A percentile compares a stretch with the other conserved stretches of the same genome.
phyloP scores from a whole-genome alignment of 2,113 vertebrate species.

The Thalassoma bifasciatum region DNA sequence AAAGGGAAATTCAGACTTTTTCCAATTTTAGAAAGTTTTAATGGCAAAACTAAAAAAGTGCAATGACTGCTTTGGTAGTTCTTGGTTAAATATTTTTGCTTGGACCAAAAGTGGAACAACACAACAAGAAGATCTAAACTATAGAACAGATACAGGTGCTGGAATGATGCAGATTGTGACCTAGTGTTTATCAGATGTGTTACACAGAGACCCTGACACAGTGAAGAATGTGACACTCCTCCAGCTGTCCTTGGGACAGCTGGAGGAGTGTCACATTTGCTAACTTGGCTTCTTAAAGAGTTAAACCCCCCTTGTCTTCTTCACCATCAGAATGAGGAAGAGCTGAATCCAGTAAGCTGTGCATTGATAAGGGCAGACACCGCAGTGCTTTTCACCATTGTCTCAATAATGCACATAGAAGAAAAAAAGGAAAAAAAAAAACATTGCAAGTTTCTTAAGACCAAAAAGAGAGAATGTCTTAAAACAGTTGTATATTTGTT shows the following conservation, averaged over 20 bases:
- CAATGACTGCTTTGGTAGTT: background rate
- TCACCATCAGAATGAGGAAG: slow-evolving; percentile 27
- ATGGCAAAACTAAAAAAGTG: too few relatives aligned
- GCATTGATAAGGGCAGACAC: slow-evolving; percentile 76
- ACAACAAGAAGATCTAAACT: slow-evolving; percentile 3
- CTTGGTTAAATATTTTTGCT: background rate
- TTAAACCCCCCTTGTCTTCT: slow-evolving; percentile 26
- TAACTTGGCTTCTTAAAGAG: slow-evolving; percentile 26
- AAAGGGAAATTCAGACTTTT: too few relatives aligned
- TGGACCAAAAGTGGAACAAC: slow-evolving; percentile 2
- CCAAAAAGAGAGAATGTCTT: slow-evolving; percentile 64
- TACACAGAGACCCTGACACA: slow-evolving; percentile 37
- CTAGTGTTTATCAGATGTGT: slow-evolving; percentile 5
- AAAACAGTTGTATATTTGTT: slow-evolving; percentile 48
- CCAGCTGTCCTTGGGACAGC: slow-evolving; percentile 74
- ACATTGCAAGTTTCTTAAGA: slow-evolving; percentile 60
- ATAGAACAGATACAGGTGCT: slow-evolving; percentile 3
- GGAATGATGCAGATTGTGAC: slow-evolving; percentile 21
- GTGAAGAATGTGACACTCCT: slow-evolving; percentile 54
- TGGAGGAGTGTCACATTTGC: slow-evolving; percentile 53
- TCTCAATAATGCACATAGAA: slow-evolving; percentile 57
- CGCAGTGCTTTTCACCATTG: slow-evolving; percentile 77
- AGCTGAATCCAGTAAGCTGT: slow-evolving; percentile 53
- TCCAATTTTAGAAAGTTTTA: too few relatives aligned
- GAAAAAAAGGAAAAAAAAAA: slow-evolving; percentile 36